Percentiles rank a stretch among this genome's conserved stretches.
These are phyloP conservation scores for Clitarchus hookeri DNA, from an alignment of 2,888 invertebrate genomes.

Conservation along the genomic window DNA sequence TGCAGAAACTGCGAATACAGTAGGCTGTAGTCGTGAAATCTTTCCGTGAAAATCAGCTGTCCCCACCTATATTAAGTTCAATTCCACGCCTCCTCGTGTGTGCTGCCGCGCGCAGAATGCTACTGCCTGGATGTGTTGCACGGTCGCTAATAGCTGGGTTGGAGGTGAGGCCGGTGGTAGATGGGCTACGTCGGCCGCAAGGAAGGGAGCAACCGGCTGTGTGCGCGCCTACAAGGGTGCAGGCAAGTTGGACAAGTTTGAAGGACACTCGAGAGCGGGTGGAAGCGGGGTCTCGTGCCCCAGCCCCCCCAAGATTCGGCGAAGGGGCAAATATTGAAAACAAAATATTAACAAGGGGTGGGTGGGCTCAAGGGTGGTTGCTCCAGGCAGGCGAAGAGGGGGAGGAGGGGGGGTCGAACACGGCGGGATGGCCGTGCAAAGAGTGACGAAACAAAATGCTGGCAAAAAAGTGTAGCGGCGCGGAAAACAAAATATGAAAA, in stretches of 20 bases:
- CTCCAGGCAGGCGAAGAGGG: not conserved
- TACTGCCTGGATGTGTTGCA: no score
- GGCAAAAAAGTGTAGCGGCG: not conserved
- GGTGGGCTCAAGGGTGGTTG: not conserved
- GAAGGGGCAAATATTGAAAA: constrained; percentile 25
- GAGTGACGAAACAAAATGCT: constrained; percentile 5
- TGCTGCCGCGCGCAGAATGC: no score
- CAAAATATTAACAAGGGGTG: constrained; percentile 21
- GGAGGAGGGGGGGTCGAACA: not conserved
- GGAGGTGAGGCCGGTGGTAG: no score
- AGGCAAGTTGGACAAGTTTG: not conserved
- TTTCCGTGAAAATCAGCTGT: no score
- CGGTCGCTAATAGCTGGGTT: no score
- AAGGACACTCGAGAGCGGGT: not conserved
- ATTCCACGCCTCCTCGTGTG: no score
- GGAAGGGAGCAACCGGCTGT: not conserved
- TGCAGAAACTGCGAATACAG: no score
- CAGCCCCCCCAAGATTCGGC: not conserved
- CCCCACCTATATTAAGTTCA: no score
- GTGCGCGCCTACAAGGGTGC: not conserved
- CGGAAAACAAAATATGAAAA: not conserved
- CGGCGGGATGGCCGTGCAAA: not conserved
- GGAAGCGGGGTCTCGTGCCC: not conserved
- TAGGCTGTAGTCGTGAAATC: no score
- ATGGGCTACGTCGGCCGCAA: not conserved